These are phyloP conservation scores for Trachops cirrhosus DNA, from an alignment of 2,797 vertebrate species.

Conservation along the genomic window DNA sequence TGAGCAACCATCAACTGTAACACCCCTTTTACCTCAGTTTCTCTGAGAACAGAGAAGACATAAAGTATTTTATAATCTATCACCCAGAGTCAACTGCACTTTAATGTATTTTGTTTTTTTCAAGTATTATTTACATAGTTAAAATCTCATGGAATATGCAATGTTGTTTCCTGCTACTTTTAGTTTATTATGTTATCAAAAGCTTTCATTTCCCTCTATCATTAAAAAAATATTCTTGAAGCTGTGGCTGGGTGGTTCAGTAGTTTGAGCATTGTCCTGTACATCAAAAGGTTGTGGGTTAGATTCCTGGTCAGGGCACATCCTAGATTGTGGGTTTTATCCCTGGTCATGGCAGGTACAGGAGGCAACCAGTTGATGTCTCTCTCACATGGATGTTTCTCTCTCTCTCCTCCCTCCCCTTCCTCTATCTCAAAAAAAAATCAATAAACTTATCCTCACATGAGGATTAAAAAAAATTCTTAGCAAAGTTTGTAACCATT, in stretches of 20 bases:
- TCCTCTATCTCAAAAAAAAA: neutral
- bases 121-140: neutral
- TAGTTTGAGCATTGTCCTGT: neutral
- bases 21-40: constrained; percentile 18
- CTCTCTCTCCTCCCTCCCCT: neutral
- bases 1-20: neutral
- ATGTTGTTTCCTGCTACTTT: neutral
- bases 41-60: neutral
- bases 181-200: constrained; percentile 10
- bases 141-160: neutral
- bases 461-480: neutral
- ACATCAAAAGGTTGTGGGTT: too few relatives aligned
- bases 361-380: too few relatives aligned
- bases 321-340: too few relatives aligned
- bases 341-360: too few relatives aligned
- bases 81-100: neutral
- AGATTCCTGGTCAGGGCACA: too few relatives aligned
- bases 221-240: neutral
- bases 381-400: neutral
- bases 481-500: neutral
- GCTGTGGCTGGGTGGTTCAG: neutral
- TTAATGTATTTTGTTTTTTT: neutral
- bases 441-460: too few relatives aligned
- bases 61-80: neutral
- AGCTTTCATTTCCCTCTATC: neutral